A percentile compares a stretch with the other conserved stretches of the same genome.
phyloP scores from a whole-genome alignment of 2,888 invertebrate species.

The Pseudococcus viburni region DNA sequence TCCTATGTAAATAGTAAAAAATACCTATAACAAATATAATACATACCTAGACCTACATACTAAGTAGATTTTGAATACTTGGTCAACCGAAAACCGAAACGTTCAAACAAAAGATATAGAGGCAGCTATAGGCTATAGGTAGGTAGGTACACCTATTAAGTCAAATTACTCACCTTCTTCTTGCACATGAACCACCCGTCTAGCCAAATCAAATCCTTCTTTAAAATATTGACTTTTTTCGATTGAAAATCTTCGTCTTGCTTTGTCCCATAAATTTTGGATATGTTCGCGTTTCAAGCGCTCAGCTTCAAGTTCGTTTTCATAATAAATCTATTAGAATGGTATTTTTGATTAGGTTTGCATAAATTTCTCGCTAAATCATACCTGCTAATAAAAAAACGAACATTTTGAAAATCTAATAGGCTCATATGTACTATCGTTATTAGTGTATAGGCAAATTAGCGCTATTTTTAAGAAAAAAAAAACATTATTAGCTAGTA shows the following conservation, averaged over 20 bases:
- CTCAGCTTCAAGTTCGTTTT: constrained; percentile 59
- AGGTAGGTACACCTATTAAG: not conserved
- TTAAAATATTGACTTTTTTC: constrained; percentile 67
- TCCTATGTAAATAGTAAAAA: constrained; percentile 18
- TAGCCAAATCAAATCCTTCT: constrained; percentile 67
- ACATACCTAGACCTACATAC: not conserved
- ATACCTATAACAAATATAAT: no score
- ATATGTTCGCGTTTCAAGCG: constrained; percentile 52
- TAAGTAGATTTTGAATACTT: no score
- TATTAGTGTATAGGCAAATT: no score
- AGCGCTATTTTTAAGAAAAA: no score
- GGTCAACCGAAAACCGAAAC: no score
- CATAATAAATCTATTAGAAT: constrained; percentile 52
- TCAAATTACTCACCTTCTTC: constrained; percentile 65
- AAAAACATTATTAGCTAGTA: no score
- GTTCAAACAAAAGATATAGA: no score
- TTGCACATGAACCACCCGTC: constrained; percentile 66
- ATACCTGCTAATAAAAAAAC: no score
- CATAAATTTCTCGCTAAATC: no score
- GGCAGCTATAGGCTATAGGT: no score
- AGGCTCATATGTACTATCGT: no score
- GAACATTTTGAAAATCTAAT: no score
- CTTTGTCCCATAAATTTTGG: constrained; percentile 51
- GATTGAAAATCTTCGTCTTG: constrained; percentile 59
- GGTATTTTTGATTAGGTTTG: not conserved